Percentiles rank a stretch among this genome's conserved stretches.
Evolutionary conservation across 2,113 vertebrate species (phyloP).

Genomic region (Callorhinus ursinus): DNA sequence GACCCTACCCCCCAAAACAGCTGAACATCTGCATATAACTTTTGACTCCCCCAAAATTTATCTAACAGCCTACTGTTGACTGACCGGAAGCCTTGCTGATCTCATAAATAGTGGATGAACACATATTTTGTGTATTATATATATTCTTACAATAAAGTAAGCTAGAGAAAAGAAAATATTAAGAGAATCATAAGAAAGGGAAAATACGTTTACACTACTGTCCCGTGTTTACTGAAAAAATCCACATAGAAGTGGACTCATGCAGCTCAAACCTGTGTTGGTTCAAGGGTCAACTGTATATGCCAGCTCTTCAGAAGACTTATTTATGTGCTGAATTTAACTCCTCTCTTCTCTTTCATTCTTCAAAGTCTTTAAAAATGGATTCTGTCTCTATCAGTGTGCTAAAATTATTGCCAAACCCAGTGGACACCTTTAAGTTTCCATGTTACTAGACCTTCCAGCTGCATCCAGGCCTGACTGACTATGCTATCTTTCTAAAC

Average conservation of each 20-base stretch:
- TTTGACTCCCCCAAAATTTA: neutral
- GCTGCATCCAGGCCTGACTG: accelerated
- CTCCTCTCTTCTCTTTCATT: neutral
- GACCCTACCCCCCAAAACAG: neutral
- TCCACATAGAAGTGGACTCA: neutral
- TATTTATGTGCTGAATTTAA: neutral
- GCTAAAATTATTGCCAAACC: neutral
- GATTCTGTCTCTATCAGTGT: neutral
- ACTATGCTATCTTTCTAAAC: neutral
- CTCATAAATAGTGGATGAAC: neutral
- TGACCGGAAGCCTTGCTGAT: neutral
- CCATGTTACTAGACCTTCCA: neutral
- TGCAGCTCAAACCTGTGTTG: neutral
- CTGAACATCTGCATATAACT: neutral
- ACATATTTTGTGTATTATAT: neutral
- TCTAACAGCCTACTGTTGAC: neutral
- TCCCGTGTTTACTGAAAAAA: neutral
- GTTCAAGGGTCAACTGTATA: neutral
- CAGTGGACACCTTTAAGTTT: neutral
- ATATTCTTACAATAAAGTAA: neutral
- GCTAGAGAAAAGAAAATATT: neutral
- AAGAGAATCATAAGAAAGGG: neutral
- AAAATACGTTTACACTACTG: neutral
- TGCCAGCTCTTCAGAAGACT: neutral
- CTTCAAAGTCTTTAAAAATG: neutral